Evolutionary conservation across 2,113 vertebrate species (phyloP), one percentile per base, ranked within the genome.

Genomic region (Leucoraja erinaceus): DNA sequence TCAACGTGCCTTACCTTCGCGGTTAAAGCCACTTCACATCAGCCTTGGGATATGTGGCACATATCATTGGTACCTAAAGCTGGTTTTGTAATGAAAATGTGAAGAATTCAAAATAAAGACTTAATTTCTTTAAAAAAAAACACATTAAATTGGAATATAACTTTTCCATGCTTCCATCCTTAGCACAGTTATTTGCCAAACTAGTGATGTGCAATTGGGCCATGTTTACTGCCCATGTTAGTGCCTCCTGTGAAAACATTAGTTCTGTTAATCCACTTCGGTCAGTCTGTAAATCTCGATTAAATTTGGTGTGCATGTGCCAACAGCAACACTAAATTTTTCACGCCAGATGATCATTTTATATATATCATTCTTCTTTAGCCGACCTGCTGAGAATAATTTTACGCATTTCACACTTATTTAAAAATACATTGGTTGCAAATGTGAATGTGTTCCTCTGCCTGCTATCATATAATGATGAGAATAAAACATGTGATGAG

Each of bases 401-500:
- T 91, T 74, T 38, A 22, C 22, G 28, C 31, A 72, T 70, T 90
- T 63, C 31, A 63, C 31, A 74, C 18, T 91, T 20, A 68, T 70
- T 4, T 91, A 38, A 25, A 28, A 61, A 18, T 54, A 25, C 6
- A 28, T 47, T 91, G 31, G 28, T 70, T 11, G 22, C 63, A 91
- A 86, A 25, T 47, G 33, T 68, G 88, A 91, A 72, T 72, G 66
- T 70, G 63, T 91, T 72, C 47, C 90, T 70, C 33, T 68, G 25
- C 33, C 47, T 68, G 14, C 47, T 25, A 8, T 18, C 20, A 28
- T 72, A 72, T 28, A 91, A 91, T 74, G 88, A 90, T 70, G 38
- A 28, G 90, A 91, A 91, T 91, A 91, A 74, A 72, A 54, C 22
- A 72, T 91, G 10, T 91, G 18, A 91, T 91, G 66, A 33, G 33